Conservation (phyloP, 2,888 invertebrate species). For the Mantis religiosa region DNA sequence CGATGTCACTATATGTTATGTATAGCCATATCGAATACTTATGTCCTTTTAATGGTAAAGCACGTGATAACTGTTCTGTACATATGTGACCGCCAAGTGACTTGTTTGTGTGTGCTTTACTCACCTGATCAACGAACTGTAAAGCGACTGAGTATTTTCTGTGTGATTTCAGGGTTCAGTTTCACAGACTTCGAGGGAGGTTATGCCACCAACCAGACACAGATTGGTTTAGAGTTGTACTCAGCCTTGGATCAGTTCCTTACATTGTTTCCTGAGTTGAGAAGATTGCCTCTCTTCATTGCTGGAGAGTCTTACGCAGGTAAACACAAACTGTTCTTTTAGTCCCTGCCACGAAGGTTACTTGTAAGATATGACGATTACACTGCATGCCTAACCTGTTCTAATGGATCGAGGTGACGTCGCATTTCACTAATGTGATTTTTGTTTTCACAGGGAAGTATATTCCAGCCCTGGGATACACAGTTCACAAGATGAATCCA, state of each 20-base stretch:
- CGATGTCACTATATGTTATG: too few relatives aligned
- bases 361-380: too few relatives aligned
- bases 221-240: slow-evolving; percentile 59
- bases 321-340: background rate
- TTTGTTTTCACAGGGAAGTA: slow-evolving; percentile 47
- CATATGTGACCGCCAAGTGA: too few relatives aligned
- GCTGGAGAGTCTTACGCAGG: slow-evolving; percentile 66
- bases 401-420: too few relatives aligned
- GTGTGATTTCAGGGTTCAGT: slow-evolving; percentile 50
- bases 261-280: slow-evolving; percentile 56
- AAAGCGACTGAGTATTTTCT: too few relatives aligned
- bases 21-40: too few relatives aligned
- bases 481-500: slow-evolving; percentile 50
- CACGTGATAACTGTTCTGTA: too few relatives aligned
- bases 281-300: slow-evolving; percentile 57
- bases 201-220: slow-evolving; percentile 56
- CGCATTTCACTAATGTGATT: background rate
- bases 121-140: too few relatives aligned
- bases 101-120: too few relatives aligned
- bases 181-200: slow-evolving; percentile 56
- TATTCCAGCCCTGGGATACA: slow-evolving; percentile 49
- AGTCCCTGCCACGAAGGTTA: too few relatives aligned
- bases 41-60: too few relatives aligned
- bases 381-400: too few relatives aligned
- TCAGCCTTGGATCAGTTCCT: slow-evolving; percentile 59